These are phyloP conservation scores for Apus apus DNA, from an alignment of 2,113 vertebrate species.

Conservation along the genomic window DNA sequence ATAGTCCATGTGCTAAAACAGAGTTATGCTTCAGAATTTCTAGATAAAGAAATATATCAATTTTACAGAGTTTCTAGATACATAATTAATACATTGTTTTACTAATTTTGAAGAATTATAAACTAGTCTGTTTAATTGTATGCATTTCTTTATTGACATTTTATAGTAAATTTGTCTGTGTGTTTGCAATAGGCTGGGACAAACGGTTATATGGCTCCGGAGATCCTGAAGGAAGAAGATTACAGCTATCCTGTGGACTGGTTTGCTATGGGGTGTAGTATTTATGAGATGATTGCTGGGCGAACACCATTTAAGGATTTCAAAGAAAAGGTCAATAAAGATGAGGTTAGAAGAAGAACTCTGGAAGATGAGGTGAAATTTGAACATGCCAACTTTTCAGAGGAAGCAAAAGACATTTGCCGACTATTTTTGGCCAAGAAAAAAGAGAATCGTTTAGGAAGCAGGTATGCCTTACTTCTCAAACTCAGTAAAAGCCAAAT, in stretches of 20 bases:
- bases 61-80: neutral
- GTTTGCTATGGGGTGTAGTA: constrained; percentile 90
- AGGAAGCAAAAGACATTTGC: constrained; percentile 82
- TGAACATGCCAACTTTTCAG: constrained; percentile 80
- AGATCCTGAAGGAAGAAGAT: constrained; percentile 83
- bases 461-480: constrained; percentile 75
- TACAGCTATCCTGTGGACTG: constrained; percentile 89
- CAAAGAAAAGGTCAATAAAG: constrained; percentile 86
- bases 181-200: constrained; percentile 84
- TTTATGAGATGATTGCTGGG: constrained; percentile 90
- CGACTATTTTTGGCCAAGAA: constrained; percentile 84
- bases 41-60: neutral
- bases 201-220: constrained; percentile 90
- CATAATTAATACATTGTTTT: neutral
- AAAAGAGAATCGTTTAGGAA: constrained; percentile 80
- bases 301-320: constrained; percentile 87
- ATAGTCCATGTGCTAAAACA: neutral
- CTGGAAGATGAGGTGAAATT: constrained; percentile 86
- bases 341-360: constrained; percentile 85
- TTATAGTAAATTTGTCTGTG: neutral
- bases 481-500: neutral
- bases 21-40: neutral
- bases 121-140: neutral
- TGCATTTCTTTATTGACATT: neutral
- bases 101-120: neutral